Evolutionary conservation across 2,797 vertebrate genomes (phyloP), one percentile per base, ranked within the genome.

Genomic region (Gobionotothen gibberifrons): DNA sequence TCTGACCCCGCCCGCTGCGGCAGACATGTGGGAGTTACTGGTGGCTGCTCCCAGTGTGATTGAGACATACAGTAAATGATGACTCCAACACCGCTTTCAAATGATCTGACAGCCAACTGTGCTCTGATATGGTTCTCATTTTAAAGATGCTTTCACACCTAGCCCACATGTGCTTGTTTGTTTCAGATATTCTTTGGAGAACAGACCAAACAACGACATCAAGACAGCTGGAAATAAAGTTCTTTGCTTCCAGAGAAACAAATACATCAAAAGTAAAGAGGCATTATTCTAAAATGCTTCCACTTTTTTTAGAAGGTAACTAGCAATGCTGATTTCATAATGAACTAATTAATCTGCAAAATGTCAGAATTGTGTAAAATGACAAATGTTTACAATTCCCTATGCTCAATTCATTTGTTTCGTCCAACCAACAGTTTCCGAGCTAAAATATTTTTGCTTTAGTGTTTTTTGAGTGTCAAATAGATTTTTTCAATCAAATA

Each of bases 1-100:
- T 87, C 74, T 87, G 82, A 82, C 85, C 79, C 76, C 19, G 22
- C 75, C 51, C 17, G 49, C 73, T 82, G 70, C 61, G 47, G 69
- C 78, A 84, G 85, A 74, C 82, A 84, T 63, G 76, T 69, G 78
- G 85, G 77, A 85, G 81, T 83, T 69, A 72, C 76, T 46, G 67
- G 69, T 83, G 79, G 84, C 64, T 85, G 39, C 26, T 69, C 83
- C 47, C 62, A 70, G 48, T 83, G 70, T 13, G 32, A 75, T 57
- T 70, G 58, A 86, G 61, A 80, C 52, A 13, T 60, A 36, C 32
- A 36, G 32, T 36, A 61, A 14, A 53, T 52, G 69, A 83, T 29
- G 59, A 65, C 64, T 69, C 72, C 39, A 9, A 17, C 43, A 9
- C 36, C 9, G 47, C 48, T 60, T 29, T 48, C 9, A 72, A 66